Conservation (phyloP, 2,888 invertebrate genomes). For the Leptinotarsa haldemani region DNA sequence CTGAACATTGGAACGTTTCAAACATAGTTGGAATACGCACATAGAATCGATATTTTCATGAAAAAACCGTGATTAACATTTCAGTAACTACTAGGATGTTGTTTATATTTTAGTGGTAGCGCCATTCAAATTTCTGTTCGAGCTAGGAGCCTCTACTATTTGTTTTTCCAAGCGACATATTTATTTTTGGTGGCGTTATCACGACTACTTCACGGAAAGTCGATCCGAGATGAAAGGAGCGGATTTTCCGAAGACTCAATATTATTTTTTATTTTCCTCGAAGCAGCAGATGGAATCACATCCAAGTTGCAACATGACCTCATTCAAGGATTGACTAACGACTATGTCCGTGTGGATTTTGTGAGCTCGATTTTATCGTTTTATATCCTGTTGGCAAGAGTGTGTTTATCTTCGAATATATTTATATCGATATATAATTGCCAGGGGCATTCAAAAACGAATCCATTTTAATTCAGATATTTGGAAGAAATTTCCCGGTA, state of each 20-base stretch:
- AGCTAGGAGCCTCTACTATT: background rate
- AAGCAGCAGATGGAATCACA: constrained; percentile 6
- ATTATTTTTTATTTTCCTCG: constrained; percentile 12
- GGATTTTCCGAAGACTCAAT: constrained; percentile 17
- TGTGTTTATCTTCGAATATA: background rate
- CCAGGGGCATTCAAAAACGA: no score
- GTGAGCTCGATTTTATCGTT: background rate
- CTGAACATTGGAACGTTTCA: no score
- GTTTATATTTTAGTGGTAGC: background rate
- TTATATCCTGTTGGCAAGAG: constrained; percentile 10
- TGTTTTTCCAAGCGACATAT: constrained; percentile 9
- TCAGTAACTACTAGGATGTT: background rate
- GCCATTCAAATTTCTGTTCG: background rate
- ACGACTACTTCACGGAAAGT: constrained; percentile 3
- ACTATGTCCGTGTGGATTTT: background rate
- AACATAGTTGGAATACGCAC: no score
- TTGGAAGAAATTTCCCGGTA: no score
- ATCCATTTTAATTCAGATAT: no score
- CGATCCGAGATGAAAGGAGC: constrained; percentile 9
- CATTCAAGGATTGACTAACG: constrained; percentile 11
- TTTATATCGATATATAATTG: background rate
- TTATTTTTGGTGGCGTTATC: constrained; percentile 13
- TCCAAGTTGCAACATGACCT: constrained; percentile 4
- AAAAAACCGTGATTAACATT: background rate
- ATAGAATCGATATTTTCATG: background rate